Percentiles rank a stretch among this genome's conserved stretches.
Conservation (phyloP, 2,888 invertebrate genomes). For the Deilephila elpenor region DNA sequence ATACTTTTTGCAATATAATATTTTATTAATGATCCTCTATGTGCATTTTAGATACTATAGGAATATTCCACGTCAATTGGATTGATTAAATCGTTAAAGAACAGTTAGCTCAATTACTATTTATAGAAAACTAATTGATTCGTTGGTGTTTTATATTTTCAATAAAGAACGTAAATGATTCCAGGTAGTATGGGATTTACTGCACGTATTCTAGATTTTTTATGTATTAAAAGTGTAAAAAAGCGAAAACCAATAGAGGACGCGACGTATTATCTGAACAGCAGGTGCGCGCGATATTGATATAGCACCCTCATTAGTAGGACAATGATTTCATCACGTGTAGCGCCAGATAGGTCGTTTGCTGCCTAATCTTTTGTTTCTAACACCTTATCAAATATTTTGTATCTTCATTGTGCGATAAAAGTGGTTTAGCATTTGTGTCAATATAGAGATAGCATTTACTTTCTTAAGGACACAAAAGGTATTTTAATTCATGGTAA, state of each 20-base stretch:
- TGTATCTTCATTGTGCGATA: slow-evolving; percentile 23
- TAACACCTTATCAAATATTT: slow-evolving; percentile 28
- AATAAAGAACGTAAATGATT: background rate
- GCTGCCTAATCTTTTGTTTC: slow-evolving; percentile 27
- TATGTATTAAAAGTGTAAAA: too few species aligned
- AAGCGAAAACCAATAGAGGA: background rate
- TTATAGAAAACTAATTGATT: slow-evolving; percentile 6
- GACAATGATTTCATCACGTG: slow-evolving; percentile 16
- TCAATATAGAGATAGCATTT: background rate
- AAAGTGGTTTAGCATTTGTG: slow-evolving; percentile 12
- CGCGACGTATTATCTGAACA: background rate
- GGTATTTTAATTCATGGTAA: background rate
- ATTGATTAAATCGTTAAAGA: background rate
- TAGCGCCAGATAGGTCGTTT: slow-evolving; percentile 19
- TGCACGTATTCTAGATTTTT: too few species aligned
- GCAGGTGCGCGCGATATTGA: background rate
- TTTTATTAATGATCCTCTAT: background rate
- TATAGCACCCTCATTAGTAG: background rate
- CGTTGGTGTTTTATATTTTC: background rate
- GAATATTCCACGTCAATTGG: background rate
- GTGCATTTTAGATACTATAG: background rate
- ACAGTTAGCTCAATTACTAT: background rate
- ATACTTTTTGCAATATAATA: background rate
- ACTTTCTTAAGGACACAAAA: background rate
- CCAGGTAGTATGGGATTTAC: background rate